These are phyloP conservation scores for Pachyramphus minor DNA, from an alignment of 2,113 vertebrate genomes.

Conservation along the genomic window DNA sequence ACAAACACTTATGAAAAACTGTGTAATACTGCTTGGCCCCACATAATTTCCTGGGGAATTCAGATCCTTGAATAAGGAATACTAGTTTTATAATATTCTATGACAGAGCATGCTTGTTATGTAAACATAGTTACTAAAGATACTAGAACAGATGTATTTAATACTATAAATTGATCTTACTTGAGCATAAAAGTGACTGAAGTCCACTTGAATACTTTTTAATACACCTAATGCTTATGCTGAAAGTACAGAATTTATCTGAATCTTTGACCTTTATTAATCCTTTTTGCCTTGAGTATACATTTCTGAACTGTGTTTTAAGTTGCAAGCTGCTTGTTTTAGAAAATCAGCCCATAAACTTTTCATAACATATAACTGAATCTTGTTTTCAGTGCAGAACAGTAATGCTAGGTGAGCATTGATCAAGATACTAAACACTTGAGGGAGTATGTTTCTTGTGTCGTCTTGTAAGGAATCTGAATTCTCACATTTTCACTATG, in stretches of 20 bases:
- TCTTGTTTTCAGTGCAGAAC: neutral
- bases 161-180: constrained; percentile 13
- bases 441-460: neutral
- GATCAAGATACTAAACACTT: neutral
- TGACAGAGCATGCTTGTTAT: constrained; percentile 56
- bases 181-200: neutral
- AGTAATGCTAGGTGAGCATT: neutral
- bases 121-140: constrained; percentile 69
- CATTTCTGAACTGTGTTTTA: neutral
- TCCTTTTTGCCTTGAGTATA: neutral
- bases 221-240: neutral
- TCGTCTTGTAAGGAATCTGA: neutral
- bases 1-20: constrained; percentile 57
- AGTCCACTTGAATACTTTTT: neutral
- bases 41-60: constrained; percentile 66
- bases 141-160: constrained; percentile 37
- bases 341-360: neutral
- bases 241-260: neutral
- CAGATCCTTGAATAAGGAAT: constrained; percentile 51
- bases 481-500: neutral
- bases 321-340: neutral
- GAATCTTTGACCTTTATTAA: constrained; percentile 1
- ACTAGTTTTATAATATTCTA: constrained; percentile 55
- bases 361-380: neutral
- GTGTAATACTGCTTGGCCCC: constrained; percentile 62